phyloP scores from a whole-genome alignment of 2,888 invertebrate species.

The Orthonychiurus folsomi region DNA sequence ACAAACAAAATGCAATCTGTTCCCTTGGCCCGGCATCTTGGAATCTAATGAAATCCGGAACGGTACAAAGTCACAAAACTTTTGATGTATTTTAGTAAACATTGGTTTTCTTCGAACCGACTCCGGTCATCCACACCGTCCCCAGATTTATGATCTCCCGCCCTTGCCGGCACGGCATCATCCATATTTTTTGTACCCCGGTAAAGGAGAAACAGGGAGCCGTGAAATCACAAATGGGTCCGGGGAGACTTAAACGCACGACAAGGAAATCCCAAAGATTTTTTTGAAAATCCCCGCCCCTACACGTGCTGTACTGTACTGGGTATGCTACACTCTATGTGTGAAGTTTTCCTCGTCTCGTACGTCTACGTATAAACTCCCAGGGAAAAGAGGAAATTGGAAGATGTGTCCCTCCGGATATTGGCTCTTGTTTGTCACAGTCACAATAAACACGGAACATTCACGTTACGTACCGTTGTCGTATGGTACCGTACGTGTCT shows the following conservation, averaged over 20 bases:
- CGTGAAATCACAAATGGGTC: slow-evolving; percentile 1
- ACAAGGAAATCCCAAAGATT: background rate
- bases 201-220: background rate
- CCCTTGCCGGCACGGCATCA: background rate
- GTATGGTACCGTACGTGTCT: too few species aligned
- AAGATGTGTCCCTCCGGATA: slow-evolving; percentile 38
- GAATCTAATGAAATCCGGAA: too few species aligned
- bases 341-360: background rate
- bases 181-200: background rate
- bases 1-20: too few species aligned
- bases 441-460: background rate
- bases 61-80: too few species aligned
- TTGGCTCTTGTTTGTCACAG: slow-evolving; percentile 24
- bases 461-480: background rate
- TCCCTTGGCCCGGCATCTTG: too few species aligned
- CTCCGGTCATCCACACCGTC: too few species aligned
- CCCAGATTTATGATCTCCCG: background rate
- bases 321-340: background rate
- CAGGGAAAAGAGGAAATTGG: slow-evolving; percentile 32
- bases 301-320: background rate
- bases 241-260: background rate
- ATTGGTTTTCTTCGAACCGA: background rate
- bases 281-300: background rate
- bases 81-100: background rate
- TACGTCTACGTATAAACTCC: slow-evolving; percentile 5